Conservation (phyloP, 2,888 invertebrate genomes). For the Sycophila texana region DNA sequence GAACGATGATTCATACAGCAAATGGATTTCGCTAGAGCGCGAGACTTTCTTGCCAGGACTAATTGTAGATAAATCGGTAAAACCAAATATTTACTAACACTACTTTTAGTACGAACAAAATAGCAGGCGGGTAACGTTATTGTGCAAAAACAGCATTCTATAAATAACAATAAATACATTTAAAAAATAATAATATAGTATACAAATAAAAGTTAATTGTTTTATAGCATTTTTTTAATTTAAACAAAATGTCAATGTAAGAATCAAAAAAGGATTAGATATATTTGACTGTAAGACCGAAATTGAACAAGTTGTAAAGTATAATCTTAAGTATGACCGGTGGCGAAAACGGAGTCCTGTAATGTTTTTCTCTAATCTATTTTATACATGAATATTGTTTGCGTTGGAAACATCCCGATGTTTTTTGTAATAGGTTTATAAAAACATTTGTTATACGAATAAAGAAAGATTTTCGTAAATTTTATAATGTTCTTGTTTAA, state of each 20-base stretch:
- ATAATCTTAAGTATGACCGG: constrained; percentile 17
- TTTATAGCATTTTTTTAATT: constrained; percentile 18
- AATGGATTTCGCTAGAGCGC: constrained; percentile 40
- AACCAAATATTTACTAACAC: constrained; percentile 56
- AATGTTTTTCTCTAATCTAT: constrained; percentile 46
- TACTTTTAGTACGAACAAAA: constrained; percentile 37
- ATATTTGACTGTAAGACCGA: constrained; percentile 13
- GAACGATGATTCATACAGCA: constrained; percentile 19
- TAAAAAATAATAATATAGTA: constrained; percentile 11
- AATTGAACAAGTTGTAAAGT: constrained; percentile 35
- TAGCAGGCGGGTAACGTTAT: constrained; percentile 37
- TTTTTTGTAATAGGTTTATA: constrained; percentile 56
- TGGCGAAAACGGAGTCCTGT: constrained; percentile 37
- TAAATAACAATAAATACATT: constrained; percentile 24
- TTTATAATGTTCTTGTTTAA: constrained; percentile 12
- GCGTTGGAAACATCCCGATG: constrained; percentile 24
- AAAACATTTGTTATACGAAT: constrained; percentile 55
- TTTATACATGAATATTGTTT: constrained; percentile 32
- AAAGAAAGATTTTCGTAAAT: constrained; percentile 56
- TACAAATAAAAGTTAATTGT: constrained; percentile 24
- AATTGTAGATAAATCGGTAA: constrained; percentile 48
- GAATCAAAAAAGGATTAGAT: constrained; percentile 13
- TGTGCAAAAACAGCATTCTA: constrained; percentile 42
- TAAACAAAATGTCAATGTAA: constrained; percentile 37
- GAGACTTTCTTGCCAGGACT: constrained; percentile 56